Evolutionary conservation across 1,140 invertebrate genomes (phyloP).

Genomic region (Diploscapter pachys): DNA sequence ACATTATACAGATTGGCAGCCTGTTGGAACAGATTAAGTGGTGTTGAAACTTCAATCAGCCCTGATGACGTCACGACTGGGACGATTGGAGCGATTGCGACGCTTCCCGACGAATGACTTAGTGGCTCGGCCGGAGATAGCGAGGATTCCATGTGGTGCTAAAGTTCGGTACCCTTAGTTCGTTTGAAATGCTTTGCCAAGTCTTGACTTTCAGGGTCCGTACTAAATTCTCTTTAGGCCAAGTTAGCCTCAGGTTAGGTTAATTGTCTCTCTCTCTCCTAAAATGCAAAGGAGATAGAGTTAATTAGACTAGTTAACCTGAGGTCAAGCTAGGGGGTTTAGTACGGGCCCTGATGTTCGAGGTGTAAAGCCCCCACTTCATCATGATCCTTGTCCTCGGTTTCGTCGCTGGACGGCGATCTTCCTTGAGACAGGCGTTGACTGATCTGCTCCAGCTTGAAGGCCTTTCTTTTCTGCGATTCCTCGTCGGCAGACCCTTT

Average conservation of each 20-base stretch:
- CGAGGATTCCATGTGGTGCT: slow-evolving; percentile 14
- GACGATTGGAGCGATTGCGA: neutral
- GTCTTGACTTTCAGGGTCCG: no score
- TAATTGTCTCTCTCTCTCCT: no score
- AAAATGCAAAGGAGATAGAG: no score
- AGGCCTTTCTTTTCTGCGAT: neutral
- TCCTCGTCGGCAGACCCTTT: slow-evolving; percentile 3
- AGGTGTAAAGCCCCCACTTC: no score
- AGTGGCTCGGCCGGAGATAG: slow-evolving; percentile 8
- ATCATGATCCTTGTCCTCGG: no score
- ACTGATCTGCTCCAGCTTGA: slow-evolving; percentile 7
- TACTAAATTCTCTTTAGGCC: no score
- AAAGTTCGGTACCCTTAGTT: neutral
- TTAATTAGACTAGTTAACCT: no score
- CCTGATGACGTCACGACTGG: neutral
- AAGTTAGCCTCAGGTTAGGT: no score
- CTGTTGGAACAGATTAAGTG: slow-evolving; percentile 6
- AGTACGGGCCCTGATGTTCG: no score
- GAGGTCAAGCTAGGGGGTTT: no score
- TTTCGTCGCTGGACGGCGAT: slow-evolving; percentile 2
- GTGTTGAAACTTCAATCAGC: neutral
- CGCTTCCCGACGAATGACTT: neutral
- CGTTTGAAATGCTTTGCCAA: no score
- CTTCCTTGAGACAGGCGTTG: neutral
- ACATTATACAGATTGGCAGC: neutral